These are phyloP conservation scores for Albula goreensis DNA, from an alignment of 2,113 vertebrate genomes.

Conservation along the genomic window DNA sequence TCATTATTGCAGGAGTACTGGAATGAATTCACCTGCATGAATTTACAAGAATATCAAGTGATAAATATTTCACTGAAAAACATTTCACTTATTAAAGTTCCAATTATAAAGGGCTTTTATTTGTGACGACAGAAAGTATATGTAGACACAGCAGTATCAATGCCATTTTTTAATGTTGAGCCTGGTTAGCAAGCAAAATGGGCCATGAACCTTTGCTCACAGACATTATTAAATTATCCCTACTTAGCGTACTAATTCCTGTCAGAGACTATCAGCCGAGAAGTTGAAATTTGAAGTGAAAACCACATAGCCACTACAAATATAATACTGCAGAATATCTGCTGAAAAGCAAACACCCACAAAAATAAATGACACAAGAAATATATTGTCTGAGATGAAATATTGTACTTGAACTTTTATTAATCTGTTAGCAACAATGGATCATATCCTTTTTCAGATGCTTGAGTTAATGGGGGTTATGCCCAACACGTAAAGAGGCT, in stretches of 20 bases:
- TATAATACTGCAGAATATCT: background rate
- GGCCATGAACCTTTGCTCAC: background rate
- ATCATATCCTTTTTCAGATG: background rate
- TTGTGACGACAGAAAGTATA: background rate
- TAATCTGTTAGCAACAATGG: background rate
- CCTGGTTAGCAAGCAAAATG: slow-evolving; percentile 2
- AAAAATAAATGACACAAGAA: background rate
- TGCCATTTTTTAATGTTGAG: background rate
- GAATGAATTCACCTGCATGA: slow-evolving; percentile 11
- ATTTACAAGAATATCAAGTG: background rate
- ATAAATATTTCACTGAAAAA: background rate
- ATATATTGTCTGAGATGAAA: background rate
- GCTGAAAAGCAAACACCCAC: background rate
- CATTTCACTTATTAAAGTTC: background rate
- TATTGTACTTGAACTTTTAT: background rate
- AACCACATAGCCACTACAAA: background rate
- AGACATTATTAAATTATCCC: slow-evolving; percentile 4
- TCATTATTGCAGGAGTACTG: background rate
- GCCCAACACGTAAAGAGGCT: background rate
- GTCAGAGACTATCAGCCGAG: background rate
- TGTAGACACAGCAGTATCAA: slow-evolving; percentile 1
- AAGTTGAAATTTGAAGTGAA: slow-evolving; percentile 2
- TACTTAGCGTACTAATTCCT: background rate
- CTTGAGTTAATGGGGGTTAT: background rate
- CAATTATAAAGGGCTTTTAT: background rate